Base-by-base conservation (phyloP, 2,888 invertebrate species). In the Tenthredo distinguenda region DNA sequence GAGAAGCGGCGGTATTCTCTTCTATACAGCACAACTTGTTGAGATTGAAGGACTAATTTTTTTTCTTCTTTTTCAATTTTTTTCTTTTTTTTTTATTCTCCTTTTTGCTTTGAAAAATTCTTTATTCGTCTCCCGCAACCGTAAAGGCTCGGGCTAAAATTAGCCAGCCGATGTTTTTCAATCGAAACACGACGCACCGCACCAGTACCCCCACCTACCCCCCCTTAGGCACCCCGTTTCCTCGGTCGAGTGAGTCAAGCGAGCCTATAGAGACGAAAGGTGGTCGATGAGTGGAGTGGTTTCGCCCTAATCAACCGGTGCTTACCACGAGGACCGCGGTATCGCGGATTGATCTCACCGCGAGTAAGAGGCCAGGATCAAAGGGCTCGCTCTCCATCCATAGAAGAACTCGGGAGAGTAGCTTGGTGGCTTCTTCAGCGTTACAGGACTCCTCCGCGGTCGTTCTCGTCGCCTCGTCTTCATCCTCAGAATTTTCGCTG, bases 381-480 rank as follows among this genome's bases (percentile, higher is more conserved):
- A 94, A 91, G 26, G 94, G 93, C 90, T 94, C 93, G 84, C 93
- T 93, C 88, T 94, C 94, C 94, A 94, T 94, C 94, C 94, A 94
- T 15, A 91, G 88, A 47, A 94, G 91, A 68, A 94, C 94, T 86
- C 93, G 93, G 55, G 93, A 92, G 55, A 94, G 91, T 76, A 93
- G 91, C 82, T 90, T 90, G 58, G 93, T 94, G 10, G 93, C 93
- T 88, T 94, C 94, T 58, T 91, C 89, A 37, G 94, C 93, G 15
- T 91, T 91, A 0, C 94, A 94, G 55, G 89, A 88, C 34, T 88
- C 87, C 9, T 88, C 88, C 81, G 90, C 92, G 15, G 87, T 88
- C 89, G 18, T 86, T 88, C 84, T 90, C 88, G 7, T 89, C 86
- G 12, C 88, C 6, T 88, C 87, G n/a, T 85, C 74, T 5, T 88